Percentiles rank a stretch among this genome's conserved stretches.
Conservation (phyloP, 2,888 invertebrate genomes). For the Smittia aterrima region DNA sequence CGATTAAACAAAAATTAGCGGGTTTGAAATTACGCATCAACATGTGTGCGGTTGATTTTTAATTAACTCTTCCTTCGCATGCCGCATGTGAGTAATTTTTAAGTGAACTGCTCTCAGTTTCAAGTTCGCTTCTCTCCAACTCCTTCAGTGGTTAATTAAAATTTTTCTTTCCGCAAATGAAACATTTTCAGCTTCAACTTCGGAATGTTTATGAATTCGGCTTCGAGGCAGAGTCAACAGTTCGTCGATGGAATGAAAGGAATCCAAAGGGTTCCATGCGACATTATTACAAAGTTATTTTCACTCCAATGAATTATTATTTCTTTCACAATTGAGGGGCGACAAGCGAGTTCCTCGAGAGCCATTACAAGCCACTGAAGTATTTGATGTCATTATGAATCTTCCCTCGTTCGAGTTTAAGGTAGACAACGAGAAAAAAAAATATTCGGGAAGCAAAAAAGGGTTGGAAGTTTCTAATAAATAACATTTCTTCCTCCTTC, state of each 20-base stretch:
- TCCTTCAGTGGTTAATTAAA: conserved; percentile 33
- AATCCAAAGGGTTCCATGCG: conserved; percentile 21
- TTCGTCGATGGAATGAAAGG: conserved; percentile 14
- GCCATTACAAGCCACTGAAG: conserved; percentile 2
- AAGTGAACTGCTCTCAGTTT: background rate
- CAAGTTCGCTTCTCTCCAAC: background rate
- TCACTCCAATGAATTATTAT: conserved; percentile 29
- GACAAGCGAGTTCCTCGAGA: background rate
- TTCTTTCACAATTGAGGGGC: background rate
- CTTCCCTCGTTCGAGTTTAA: background rate
- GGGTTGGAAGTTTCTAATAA: conserved; percentile 20
- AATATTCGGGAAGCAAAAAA: conserved; percentile 1
- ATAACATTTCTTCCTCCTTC: conserved; percentile 13
- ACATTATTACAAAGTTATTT: conserved; percentile 37
- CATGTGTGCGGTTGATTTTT: conserved; percentile 32
- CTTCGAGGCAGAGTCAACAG: conserved; percentile 19
- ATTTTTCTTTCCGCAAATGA: conserved; percentile 6
- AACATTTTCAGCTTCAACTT: background rate
- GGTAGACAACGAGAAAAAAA: background rate
- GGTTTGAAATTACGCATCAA: conserved; percentile 32
- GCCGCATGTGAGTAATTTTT: conserved; percentile 7
- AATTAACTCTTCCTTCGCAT: conserved; percentile 29
- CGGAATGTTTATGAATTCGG: background rate
- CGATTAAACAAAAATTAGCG: conserved; percentile 39
- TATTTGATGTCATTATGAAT: conserved; percentile 12